These are phyloP conservation scores for fruit fly (Drosophila melanogaster) DNA, from an alignment of 1,140 invertebrate species.

Conservation along the genomic window Release_6_plus_ISO1_MT NT_033777.3:32041001-32041500, in stretches of 20 bases:
- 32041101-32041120: constrained; percentile 42
- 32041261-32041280: constrained; percentile 49
- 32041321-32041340: constrained; percentile 75
- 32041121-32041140: constrained; percentile 41
- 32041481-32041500: constrained; percentile 72
- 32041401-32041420: not conserved
- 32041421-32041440: constrained; percentile 28
- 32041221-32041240: constrained; percentile 77
- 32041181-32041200: constrained; percentile 63
- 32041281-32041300: constrained; percentile 38
- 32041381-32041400: constrained; percentile 56
- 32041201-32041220: constrained; percentile 81
- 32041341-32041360: constrained; percentile 67
- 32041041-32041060: constrained; percentile 76
- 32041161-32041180: constrained; percentile 13
- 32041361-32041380: constrained; percentile 31
- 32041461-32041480: constrained; percentile 62
- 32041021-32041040: constrained; percentile 53
- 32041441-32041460: constrained; percentile 22
- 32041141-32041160: constrained; percentile 43
- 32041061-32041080: constrained; percentile 55
- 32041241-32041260: constrained; percentile 43
- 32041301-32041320: constrained; percentile 4
- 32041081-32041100: constrained; percentile 21
- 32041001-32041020: constrained; percentile 62